Evolutionary conservation across 92 coral and sea anemone genomes (phyloP).

Genomic region (Virgularia gustaviana): DNA sequence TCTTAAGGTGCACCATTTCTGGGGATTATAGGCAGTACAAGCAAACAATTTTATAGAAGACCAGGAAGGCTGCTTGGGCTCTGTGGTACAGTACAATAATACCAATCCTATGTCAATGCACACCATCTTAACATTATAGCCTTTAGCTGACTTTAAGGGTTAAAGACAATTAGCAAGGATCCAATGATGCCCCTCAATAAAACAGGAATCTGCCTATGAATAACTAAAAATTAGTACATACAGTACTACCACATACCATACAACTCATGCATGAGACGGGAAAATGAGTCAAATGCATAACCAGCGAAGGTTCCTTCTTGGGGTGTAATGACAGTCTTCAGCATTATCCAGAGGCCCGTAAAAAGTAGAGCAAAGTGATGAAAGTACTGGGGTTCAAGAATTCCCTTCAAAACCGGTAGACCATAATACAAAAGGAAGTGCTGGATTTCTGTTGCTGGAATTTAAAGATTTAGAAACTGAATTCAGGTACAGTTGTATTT

Average conservation of each 20-base stretch:
- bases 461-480: neutral
- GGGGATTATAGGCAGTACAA: too few relatives aligned
- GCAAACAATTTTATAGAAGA: too few relatives aligned
- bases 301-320: constrained; percentile 38
- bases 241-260: constrained; percentile 39
- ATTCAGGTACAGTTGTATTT: neutral
- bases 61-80: too few relatives aligned
- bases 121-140: too few relatives aligned
- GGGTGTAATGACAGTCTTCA: constrained; percentile 36
- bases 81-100: too few relatives aligned
- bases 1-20: too few relatives aligned
- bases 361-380: constrained; percentile 54
- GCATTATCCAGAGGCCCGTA: constrained; percentile 45
- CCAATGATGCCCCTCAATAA: too few relatives aligned
- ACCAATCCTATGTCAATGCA: too few relatives aligned
- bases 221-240: neutral
- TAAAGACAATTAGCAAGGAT: too few relatives aligned
- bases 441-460: constrained; percentile 56
- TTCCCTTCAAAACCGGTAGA: constrained; percentile 48
- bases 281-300: constrained; percentile 40
- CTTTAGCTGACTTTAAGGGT: too few relatives aligned
- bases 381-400: constrained; percentile 31
- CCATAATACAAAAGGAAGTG: constrained; percentile 59
- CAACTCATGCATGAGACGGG: constrained; percentile 50
- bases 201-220: neutral